Conservation (phyloP, 2,113 vertebrate species). For the Nesogale talazaci region DNA sequence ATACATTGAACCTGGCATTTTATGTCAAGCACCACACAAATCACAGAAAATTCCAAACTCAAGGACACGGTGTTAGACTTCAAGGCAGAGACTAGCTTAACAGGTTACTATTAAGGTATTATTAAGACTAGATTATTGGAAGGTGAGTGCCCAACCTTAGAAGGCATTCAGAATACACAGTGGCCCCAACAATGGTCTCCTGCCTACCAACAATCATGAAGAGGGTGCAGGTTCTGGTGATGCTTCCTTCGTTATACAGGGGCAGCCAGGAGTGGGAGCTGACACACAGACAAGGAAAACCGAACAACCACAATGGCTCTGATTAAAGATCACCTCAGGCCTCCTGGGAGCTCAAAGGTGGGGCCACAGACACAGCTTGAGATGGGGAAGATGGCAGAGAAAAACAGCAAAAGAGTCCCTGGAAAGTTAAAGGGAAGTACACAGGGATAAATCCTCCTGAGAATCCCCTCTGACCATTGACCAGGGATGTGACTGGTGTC, state of each 20-base stretch:
- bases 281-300: background rate
- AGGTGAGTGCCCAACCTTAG: background rate
- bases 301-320: background rate
- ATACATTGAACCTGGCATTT: background rate
- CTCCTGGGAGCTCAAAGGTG: background rate
- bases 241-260: background rate
- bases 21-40: background rate
- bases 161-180: background rate
- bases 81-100: background rate
- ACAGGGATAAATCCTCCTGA: too few species aligned
- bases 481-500: too few species aligned
- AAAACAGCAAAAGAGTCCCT: background rate
- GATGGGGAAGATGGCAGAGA: background rate
- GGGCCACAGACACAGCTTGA: background rate
- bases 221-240: background rate
- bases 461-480: too few species aligned
- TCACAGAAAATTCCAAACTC: background rate
- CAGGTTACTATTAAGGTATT: background rate
- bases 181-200: background rate
- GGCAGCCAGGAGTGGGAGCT: background rate
- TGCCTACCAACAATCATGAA: background rate
- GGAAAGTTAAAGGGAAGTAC: background rate
- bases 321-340: background rate
- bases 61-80: background rate
- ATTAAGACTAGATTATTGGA: background rate